Evolutionary conservation across 2,888 invertebrate genomes (phyloP).

Genomic region (Sylvicola cinctus): DNA sequence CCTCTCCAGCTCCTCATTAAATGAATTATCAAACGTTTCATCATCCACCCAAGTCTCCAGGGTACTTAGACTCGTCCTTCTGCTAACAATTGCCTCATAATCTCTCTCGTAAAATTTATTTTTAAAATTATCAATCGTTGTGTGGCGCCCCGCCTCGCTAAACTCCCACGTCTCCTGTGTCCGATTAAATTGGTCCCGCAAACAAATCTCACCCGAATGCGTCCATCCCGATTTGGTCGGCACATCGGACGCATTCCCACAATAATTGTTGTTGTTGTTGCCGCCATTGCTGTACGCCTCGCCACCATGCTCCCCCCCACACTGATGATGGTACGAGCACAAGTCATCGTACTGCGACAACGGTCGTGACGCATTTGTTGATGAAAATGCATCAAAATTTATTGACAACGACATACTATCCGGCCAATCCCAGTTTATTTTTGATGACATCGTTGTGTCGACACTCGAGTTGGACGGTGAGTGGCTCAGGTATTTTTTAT

Average conservation of each 20-base stretch:
- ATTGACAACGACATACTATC: background rate
- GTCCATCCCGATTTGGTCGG: too few species aligned
- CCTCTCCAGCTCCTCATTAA: constrained; percentile 13
- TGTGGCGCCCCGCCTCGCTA: background rate
- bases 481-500: constrained; percentile 20
- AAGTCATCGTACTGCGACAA: too few species aligned
- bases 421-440: too few species aligned
- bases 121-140: background rate
- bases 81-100: too few species aligned
- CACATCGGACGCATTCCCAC: background rate
- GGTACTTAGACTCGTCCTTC: constrained; percentile 22
- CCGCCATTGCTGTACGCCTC: background rate
- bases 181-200: too few species aligned
- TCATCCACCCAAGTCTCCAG: constrained; percentile 25
- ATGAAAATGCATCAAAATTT: background rate
- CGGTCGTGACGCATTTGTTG: too few species aligned
- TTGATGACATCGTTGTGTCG: constrained; percentile 12
- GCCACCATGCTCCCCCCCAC: too few species aligned
- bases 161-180: constrained; percentile 1
- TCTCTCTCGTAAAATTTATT: background rate
- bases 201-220: too few species aligned
- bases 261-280: background rate
- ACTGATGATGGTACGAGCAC: too few species aligned
- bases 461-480: constrained; percentile 21
- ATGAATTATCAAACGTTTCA: constrained; percentile 14